Conservation (phyloP, 2,797 vertebrate genomes). For the Phataginus tetradactyla region DNA sequence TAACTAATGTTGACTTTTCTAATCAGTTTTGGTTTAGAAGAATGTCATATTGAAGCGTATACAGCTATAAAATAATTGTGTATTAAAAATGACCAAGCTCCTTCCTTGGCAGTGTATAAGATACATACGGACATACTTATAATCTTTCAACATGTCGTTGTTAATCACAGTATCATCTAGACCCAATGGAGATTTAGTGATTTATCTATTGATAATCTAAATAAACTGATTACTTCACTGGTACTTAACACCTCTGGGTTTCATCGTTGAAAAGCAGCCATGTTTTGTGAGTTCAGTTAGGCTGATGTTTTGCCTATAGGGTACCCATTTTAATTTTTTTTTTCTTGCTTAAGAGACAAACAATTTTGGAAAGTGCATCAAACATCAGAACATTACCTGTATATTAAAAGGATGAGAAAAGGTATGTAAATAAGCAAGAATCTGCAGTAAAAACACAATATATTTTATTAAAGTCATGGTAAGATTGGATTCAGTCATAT, state of each 20-base stretch:
- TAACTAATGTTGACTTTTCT: not conserved
- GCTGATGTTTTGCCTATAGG: not conserved
- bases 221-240: not conserved
- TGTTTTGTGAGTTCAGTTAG: not conserved
- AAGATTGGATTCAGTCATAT: not conserved
- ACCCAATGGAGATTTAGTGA: not conserved
- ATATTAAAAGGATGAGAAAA: not conserved
- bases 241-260: not conserved
- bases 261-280: not conserved
- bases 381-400: not conserved
- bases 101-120: not conserved
- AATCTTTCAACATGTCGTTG: not conserved
- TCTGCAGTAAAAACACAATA: not conserved
- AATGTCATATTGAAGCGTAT: not conserved
- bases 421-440: not conserved
- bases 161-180: not conserved
- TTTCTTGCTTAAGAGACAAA: not conserved
- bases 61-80: not conserved
- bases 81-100: not conserved
- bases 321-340: not conserved
- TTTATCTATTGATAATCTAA: not conserved
- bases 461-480: not conserved
- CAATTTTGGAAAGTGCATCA: not conserved
- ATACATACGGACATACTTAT: not conserved
- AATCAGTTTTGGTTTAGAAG: not conserved